These are phyloP conservation scores for Leptinotarsa undecemlineata DNA, from an alignment of 1,140 invertebrate species.

Conservation along the genomic window DNA sequence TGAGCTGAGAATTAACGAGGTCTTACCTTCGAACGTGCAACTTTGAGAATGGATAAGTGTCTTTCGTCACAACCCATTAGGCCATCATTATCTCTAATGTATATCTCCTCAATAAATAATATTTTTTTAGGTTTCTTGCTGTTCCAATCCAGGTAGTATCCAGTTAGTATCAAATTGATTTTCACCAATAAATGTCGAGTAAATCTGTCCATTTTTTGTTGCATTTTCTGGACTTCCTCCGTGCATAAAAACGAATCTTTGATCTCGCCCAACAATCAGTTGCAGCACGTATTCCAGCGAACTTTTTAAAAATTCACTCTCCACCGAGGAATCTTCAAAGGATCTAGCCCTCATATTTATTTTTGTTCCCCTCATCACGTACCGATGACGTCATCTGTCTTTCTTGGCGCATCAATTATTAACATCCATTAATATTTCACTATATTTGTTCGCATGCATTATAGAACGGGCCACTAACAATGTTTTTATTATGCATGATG, in stretches of 20 bases:
- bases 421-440: conserved; percentile 44
- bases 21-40: no score
- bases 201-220: no score
- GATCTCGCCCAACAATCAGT: neutral
- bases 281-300: neutral
- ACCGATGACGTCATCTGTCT: conserved; percentile 38
- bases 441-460: conserved; percentile 43
- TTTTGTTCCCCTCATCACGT: conserved; percentile 33
- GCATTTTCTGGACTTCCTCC: no score
- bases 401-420: conserved; percentile 41
- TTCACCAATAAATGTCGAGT: no score
- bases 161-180: no score
- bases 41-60: no score
- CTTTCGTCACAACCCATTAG: no score
- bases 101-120: no score
- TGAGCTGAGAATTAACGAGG: no score
- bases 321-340: conserved; percentile 26
- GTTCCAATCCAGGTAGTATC: no score
- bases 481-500: conserved; percentile 44
- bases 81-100: no score
- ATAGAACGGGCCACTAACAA: conserved; percentile 43
- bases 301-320: conserved; percentile 24
- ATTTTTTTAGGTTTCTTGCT: no score
- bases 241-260: neutral
- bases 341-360: conserved; percentile 32